Evolutionary conservation across 2,888 invertebrate genomes (phyloP).

Genomic region (Diabrotica balteata): DNA sequence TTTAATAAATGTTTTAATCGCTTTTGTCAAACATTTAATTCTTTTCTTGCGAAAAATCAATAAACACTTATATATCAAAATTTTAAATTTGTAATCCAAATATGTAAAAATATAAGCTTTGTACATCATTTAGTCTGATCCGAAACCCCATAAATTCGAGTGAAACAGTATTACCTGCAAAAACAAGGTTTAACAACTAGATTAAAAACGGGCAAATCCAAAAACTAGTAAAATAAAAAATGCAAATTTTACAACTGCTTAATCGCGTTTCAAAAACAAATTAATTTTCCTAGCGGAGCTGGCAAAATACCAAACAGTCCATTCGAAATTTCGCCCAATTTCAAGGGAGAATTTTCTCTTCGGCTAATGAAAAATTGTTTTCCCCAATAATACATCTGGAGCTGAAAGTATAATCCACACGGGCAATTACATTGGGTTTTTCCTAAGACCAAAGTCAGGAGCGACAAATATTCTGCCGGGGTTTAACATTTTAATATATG

Average conservation of each 20-base stretch:
- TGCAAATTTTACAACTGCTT: not conserved
- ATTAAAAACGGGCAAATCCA: not conserved
- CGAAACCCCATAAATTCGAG: no score
- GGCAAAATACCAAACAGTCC: conserved; percentile 15
- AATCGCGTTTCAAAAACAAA: conserved; percentile 7
- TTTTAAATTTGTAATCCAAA: no score
- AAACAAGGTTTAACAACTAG: no score
- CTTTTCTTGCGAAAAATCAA: no score
- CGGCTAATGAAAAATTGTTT: conserved; percentile 29
- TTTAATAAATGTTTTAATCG: no score
- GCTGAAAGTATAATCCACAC: conserved; percentile 26
- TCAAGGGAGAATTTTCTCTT: conserved; percentile 11
- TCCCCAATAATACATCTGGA: conserved; percentile 25
- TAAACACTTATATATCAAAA: no score
- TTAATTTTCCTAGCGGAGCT: conserved; percentile 6
- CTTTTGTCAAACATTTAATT: no score
- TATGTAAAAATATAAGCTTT: no score
- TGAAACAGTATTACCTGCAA: no score
- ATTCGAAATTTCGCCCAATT: conserved; percentile 10
- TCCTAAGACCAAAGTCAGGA: not conserved
- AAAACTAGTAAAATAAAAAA: not conserved
- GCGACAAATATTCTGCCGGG: no score
- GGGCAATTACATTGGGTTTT: conserved; percentile 19
- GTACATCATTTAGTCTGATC: no score
- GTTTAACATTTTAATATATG: no score